A percentile compares a stretch with the other conserved stretches of the same genome.
Evolutionary conservation across 2,113 vertebrate genomes (phyloP).

Genomic region (Parotia lawesii): DNA sequence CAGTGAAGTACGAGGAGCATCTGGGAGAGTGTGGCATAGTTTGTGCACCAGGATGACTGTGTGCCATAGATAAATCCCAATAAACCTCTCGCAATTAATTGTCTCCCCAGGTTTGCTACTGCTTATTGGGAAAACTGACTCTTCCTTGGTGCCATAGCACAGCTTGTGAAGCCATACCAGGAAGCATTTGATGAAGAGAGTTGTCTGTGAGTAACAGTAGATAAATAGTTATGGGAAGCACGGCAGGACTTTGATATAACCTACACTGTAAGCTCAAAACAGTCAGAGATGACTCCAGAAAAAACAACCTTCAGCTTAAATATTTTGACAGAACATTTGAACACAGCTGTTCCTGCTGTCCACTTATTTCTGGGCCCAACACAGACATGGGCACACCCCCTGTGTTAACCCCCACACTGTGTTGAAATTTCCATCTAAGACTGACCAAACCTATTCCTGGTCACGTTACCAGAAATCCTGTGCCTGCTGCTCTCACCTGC

Average conservation of each 20-base stretch:
- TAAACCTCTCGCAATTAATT: background rate
- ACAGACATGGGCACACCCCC: background rate
- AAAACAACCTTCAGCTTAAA: background rate
- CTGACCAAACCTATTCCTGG: background rate
- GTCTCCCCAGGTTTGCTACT: background rate
- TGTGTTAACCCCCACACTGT: accelerated
- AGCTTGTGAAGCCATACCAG: background rate
- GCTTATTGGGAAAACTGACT: background rate
- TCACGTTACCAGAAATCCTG: background rate
- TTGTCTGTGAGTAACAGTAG: background rate
- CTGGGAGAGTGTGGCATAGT: background rate
- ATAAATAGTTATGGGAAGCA: background rate
- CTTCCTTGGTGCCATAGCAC: background rate
- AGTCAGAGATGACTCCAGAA: background rate
- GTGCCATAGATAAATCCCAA: too few species aligned
- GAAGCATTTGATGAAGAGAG: background rate
- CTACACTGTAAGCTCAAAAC: background rate
- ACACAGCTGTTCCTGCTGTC: background rate
- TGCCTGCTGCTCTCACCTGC: background rate
- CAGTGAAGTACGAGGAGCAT: background rate
- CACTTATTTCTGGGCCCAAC: background rate
- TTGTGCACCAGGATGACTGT: background rate
- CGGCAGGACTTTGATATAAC: background rate
- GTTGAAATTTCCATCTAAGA: background rate
- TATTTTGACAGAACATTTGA: background rate